phyloP scores from a whole-genome alignment of 2,113 vertebrate species.

The Amazona guildingii region DNA sequence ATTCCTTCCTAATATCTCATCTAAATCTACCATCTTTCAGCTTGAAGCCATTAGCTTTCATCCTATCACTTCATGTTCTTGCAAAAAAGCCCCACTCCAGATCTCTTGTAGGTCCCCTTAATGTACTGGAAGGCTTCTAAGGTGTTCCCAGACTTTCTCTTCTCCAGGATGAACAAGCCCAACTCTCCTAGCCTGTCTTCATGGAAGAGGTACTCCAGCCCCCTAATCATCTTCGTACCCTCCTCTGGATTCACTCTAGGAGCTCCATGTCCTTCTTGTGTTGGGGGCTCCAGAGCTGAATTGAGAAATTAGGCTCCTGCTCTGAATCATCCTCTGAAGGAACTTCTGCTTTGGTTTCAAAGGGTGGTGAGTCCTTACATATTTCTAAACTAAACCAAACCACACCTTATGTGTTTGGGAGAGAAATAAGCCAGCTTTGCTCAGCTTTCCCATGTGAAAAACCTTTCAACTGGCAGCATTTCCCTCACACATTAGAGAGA shows the following conservation, averaged over 20 bases:
- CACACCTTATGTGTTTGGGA: neutral
- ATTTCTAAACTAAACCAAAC: slow-evolving; percentile 4
- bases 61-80: neutral
- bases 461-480: neutral
- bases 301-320: neutral
- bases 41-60: neutral
- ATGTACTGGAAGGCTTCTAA: neutral
- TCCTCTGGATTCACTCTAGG: neutral
- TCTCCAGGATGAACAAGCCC: neutral
- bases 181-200: neutral
- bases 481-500: neutral
- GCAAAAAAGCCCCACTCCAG: neutral
- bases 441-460: neutral
- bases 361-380: neutral
- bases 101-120: neutral
- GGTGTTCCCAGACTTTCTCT: neutral
- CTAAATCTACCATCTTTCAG: neutral
- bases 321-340: neutral
- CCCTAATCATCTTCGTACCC: neutral
- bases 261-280: neutral
- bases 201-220: neutral
- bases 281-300: neutral
- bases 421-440: neutral
- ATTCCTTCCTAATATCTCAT: neutral
- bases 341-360: neutral